phyloP scores from a whole-genome alignment of 2,797 vertebrate species.

The Stomatorhinus walkeri region DNA sequence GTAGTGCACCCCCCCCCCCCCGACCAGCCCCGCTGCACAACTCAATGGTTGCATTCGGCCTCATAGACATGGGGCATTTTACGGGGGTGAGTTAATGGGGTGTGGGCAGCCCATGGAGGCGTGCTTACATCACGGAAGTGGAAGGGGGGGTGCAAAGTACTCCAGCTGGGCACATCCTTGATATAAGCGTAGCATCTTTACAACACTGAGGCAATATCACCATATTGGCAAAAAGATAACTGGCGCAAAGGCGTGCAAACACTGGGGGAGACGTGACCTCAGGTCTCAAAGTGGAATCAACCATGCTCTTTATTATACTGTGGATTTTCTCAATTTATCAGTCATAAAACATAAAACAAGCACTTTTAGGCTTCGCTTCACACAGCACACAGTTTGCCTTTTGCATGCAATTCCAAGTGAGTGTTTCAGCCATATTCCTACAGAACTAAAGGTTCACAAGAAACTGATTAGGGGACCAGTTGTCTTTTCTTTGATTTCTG shows the following conservation, averaged over 20 bases:
- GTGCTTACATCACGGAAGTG: slow-evolving; percentile 17
- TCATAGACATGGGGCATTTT: not conserved
- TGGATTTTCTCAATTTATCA: not conserved
- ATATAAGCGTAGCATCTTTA: slow-evolving; percentile 19
- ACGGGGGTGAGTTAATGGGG: slow-evolving; percentile 19
- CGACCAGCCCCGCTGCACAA: slow-evolving; percentile 30
- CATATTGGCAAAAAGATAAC: slow-evolving; percentile 15
- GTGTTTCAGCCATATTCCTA: not conserved
- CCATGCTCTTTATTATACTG: not conserved
- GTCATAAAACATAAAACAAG: not conserved
- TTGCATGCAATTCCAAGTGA: not conserved
- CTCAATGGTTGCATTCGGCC: slow-evolving; percentile 20
- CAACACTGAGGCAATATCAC: slow-evolving; percentile 14
- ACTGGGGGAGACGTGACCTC: slow-evolving; percentile 27
- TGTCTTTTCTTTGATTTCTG: not conserved
- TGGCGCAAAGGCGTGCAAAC: not conserved
- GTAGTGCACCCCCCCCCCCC: slow-evolving; percentile 42
- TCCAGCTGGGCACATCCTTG: not conserved
- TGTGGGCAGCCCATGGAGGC: slow-evolving; percentile 29
- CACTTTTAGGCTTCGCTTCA: not conserved
- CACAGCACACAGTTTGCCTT: not conserved
- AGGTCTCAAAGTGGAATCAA: not conserved
- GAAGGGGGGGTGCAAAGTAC: not conserved
- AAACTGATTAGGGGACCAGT: not conserved
- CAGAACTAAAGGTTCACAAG: not conserved